phyloP scores from a whole-genome alignment of 2,797 vertebrate genomes.

The Chloroceryle inda region DNA sequence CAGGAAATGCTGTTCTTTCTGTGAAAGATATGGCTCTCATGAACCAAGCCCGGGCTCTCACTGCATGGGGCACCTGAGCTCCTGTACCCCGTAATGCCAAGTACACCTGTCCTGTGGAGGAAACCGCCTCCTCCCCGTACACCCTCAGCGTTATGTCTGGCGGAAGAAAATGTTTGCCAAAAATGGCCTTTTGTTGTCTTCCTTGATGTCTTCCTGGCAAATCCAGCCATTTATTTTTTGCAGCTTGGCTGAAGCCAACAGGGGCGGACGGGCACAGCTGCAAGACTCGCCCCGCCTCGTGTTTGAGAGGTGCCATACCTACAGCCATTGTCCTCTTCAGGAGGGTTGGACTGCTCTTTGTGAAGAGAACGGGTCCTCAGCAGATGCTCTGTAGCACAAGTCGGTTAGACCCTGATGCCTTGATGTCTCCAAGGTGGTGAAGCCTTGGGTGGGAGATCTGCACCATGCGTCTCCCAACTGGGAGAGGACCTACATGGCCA shows the following conservation, averaged over 20 bases:
- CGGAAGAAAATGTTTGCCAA: slow-evolving; percentile 58
- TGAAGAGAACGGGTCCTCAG: slow-evolving; percentile 19
- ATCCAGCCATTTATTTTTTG: slow-evolving; percentile 31
- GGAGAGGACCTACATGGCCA: not conserved
- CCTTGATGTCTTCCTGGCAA: slow-evolving; percentile 74
- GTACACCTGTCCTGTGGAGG: slow-evolving; percentile 30
- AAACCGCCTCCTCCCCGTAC: not conserved
- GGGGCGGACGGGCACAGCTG: accelerated
- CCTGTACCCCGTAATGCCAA: not conserved
- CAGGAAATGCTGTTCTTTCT: slow-evolving; percentile 77
- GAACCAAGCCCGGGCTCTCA: slow-evolving; percentile 46
- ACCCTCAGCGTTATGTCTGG: not conserved
- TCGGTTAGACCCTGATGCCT: slow-evolving; percentile 25
- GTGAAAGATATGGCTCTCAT: slow-evolving; percentile 72
- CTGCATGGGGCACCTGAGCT: not conserved
- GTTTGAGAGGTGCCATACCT: not conserved
- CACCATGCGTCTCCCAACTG: accelerated
- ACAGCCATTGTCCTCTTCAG: not conserved
- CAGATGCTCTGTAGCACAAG: slow-evolving; percentile 49
- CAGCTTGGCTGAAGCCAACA: slow-evolving; percentile 22
- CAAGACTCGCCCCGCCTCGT: accelerated
- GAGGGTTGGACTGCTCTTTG: not conserved
- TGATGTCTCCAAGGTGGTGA: not conserved
- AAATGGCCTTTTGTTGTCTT: slow-evolving; percentile 70
- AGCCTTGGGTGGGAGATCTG: not conserved